Evolutionary conservation across 2,797 vertebrate genomes (phyloP).

Genomic region (Phoeniculus purpureus): DNA sequence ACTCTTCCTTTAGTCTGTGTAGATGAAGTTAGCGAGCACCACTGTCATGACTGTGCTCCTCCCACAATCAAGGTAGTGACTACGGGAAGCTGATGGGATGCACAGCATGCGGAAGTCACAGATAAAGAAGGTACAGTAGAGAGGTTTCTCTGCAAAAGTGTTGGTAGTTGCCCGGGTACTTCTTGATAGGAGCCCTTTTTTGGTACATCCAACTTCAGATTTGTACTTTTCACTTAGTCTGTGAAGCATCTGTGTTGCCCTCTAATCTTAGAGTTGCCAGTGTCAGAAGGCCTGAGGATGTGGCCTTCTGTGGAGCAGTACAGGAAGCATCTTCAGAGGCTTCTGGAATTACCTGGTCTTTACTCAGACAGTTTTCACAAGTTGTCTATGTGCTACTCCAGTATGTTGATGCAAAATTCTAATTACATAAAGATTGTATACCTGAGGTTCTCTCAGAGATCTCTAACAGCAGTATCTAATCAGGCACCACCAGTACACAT

Average conservation of each 20-base stretch:
- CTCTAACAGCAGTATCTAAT: neutral
- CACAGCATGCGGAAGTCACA: neutral
- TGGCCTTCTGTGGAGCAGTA: neutral
- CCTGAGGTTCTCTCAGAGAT: neutral
- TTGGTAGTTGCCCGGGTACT: neutral
- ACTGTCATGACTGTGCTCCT: neutral
- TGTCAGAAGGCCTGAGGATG: neutral
- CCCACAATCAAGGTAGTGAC: fast-evolving
- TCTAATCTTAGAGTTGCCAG: neutral
- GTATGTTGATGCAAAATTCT: neutral
- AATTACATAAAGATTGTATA: neutral
- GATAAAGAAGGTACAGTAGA: neutral
- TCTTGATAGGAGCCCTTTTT: neutral
- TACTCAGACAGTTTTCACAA: neutral
- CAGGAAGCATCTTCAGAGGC: neutral
- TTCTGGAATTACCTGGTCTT: neutral
- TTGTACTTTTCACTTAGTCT: neutral
- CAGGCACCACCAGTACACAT: neutral
- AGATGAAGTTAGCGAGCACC: neutral
- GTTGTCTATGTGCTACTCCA: neutral
- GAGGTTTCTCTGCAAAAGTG: neutral
- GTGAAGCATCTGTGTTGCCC: neutral
- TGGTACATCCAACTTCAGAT: neutral
- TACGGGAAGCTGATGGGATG: neutral
- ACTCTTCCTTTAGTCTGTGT: neutral